Evolutionary conservation across 2,113 vertebrate genomes (phyloP).

Genomic region (Bujurquina vittata): DNA sequence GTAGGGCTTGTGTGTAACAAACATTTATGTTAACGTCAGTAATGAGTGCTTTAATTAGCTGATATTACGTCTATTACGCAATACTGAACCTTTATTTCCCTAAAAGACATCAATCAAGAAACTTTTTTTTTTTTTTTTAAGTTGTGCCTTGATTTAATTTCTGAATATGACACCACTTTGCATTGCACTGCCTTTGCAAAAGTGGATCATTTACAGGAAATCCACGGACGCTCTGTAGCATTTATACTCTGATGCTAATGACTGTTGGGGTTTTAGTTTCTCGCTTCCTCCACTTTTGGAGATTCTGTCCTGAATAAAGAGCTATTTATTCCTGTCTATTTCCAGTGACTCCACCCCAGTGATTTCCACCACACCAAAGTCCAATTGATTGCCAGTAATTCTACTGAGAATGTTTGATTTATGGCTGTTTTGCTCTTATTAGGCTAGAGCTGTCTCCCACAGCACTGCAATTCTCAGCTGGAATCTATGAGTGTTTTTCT

Average conservation of each 20-base stretch:
- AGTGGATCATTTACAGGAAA: constrained; percentile 7
- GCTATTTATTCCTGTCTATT: constrained; percentile 37
- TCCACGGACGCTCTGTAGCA: neutral
- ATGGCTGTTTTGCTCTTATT: constrained; percentile 46
- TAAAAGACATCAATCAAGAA: neutral
- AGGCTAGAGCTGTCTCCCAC: constrained; percentile 20
- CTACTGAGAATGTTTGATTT: constrained; percentile 55
- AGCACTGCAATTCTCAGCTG: constrained; percentile 13
- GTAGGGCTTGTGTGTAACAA: too few relatives aligned
- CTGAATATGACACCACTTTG: neutral
- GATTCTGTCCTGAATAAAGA: constrained; percentile 54
- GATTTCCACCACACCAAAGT: constrained; percentile 39
- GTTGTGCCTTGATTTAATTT: neutral
- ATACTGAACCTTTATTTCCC: neutral
- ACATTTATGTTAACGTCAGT: too few relatives aligned
- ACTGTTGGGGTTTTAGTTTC: constrained; percentile 20
- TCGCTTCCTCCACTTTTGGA: constrained; percentile 26
- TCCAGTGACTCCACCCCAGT: constrained; percentile 54
- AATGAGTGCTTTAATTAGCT: neutral
- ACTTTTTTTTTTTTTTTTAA: neutral
- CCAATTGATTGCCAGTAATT: constrained; percentile 41
- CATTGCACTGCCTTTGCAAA: neutral
- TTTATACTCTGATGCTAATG: neutral
- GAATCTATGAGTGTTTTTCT: constrained; percentile 9
- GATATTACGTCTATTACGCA: neutral